Conservation (phyloP, 2,113 vertebrate species). For the Grallaria varia region DNA sequence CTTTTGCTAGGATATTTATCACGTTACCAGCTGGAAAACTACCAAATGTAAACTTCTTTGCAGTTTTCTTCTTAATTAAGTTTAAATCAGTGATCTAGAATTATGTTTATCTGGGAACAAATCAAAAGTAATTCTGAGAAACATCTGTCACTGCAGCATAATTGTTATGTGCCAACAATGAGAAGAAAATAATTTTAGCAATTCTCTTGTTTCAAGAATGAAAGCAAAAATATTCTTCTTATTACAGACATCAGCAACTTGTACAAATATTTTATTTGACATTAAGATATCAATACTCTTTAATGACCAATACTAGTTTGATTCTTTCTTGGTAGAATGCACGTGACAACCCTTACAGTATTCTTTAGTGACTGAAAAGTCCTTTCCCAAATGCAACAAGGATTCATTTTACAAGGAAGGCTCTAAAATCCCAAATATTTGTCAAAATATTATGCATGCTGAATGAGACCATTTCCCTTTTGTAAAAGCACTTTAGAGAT, state of each 20-base stretch:
- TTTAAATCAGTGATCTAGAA: neutral
- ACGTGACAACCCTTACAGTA: neutral
- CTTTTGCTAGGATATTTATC: neutral
- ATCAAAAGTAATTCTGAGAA: neutral
- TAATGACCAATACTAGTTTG: neutral
- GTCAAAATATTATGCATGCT: neutral
- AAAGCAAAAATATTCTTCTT: neutral
- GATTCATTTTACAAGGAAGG: neutral
- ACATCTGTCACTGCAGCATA: neutral
- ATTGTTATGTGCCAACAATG: neutral
- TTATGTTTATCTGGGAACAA: neutral
- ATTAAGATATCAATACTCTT: neutral
- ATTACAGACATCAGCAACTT: neutral
- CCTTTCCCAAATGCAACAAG: neutral
- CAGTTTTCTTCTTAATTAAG: neutral
- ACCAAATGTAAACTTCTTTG: neutral
- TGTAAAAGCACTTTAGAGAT: neutral
- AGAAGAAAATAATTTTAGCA: neutral
- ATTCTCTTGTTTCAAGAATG: neutral
- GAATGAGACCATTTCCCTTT: neutral
- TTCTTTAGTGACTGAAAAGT: neutral
- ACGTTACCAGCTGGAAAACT: neutral
- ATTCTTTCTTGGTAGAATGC: neutral
- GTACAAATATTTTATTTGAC: neutral
- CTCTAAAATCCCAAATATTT: neutral